Evolutionary conservation across 2,888 invertebrate species (phyloP), one percentile per base, ranked within the genome.

Genomic region (Tetragnatha montana): DNA sequence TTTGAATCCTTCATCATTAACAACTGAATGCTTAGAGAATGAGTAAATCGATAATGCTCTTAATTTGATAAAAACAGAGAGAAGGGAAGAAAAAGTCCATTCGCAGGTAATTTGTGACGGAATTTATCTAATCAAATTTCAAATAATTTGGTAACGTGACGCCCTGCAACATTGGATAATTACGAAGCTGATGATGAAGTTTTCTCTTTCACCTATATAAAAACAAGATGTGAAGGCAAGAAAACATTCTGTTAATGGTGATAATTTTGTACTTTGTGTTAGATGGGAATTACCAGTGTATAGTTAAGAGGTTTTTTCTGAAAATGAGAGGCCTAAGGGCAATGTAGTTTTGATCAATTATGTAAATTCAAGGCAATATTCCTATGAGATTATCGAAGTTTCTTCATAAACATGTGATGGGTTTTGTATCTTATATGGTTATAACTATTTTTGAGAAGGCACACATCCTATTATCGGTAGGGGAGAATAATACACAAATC

Each of bases 101-200:
- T 69, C 69, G 73, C 49, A 50, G 75, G 35, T 76, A 76, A 83
- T 76, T 83, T 82, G 82, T 74, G 74, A 82, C 60, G 74, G 82
- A 73, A 76, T 83, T 83, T 21, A 47, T 74, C n/a, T 83, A 76
- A 83, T 76, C 76, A 83, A 83, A 76, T 83, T 83, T 83, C 75
- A 76, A 75, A 83, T 83, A 83, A 83, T 83, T 35, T 83, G 83
- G 83, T 69, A 83, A 83, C 75, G 47, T 76, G 83, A 83, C 60
- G 75, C 75, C 19, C 21, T n/a, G 76, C 75, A 76, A 75, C 83
- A 83, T 69, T 76, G 75, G 75, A 83, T 83, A 83, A 83, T 83
- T 83, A 76, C 83, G 83, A 19, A 10, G 68, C 60, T 68, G 83
- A 83, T 68, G 83, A 83, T 69, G 81, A 68, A 75, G 76, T 75